Evolutionary conservation across 2,888 invertebrate genomes (phyloP).

Genomic region (Xylophagus ater): DNA sequence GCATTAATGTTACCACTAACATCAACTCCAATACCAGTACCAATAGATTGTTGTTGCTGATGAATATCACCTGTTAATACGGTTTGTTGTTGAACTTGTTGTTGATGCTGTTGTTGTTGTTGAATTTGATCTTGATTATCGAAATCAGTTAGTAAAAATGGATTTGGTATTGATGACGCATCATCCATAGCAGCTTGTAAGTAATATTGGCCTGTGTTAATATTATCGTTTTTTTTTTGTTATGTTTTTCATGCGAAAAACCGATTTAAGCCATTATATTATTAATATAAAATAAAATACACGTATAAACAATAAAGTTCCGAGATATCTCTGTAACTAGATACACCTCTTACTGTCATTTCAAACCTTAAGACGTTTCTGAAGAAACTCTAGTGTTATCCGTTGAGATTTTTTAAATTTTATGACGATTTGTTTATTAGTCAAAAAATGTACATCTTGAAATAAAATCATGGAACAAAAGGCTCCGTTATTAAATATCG

Average conservation of each 20-base stretch:
- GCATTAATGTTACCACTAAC: conserved; percentile 11
- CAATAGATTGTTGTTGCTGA: conserved; percentile 19
- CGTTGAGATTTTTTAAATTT: too few relatives aligned
- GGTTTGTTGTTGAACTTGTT: conserved; percentile 12
- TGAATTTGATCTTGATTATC: conserved; percentile 13
- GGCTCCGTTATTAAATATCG: too few relatives aligned
- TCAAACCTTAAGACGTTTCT: too few relatives aligned
- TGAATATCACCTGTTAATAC: conserved; percentile 2
- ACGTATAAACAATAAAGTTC: too few relatives aligned
- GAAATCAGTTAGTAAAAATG: conserved; percentile 32
- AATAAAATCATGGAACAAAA: too few relatives aligned
- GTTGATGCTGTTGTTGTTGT: conserved; percentile 15
- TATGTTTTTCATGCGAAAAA: not conserved
- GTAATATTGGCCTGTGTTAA: conserved; percentile 14
- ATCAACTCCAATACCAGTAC: conserved; percentile 4
- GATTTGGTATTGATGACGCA: conserved; percentile 33
- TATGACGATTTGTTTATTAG: too few relatives aligned
- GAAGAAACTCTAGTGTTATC: too few relatives aligned
- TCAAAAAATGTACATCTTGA: too few relatives aligned
- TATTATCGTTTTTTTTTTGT: not conserved
- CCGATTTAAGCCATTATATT: too few relatives aligned
- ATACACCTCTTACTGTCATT: too few relatives aligned
- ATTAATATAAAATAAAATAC: too few relatives aligned
- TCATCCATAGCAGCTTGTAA: conserved; percentile 22
- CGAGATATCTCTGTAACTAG: too few relatives aligned